Percentiles rank a stretch among this genome's conserved stretches.
phyloP scores from a whole-genome alignment of 2,797 vertebrate genomes.

The Tokudaia muenninki region DNA sequence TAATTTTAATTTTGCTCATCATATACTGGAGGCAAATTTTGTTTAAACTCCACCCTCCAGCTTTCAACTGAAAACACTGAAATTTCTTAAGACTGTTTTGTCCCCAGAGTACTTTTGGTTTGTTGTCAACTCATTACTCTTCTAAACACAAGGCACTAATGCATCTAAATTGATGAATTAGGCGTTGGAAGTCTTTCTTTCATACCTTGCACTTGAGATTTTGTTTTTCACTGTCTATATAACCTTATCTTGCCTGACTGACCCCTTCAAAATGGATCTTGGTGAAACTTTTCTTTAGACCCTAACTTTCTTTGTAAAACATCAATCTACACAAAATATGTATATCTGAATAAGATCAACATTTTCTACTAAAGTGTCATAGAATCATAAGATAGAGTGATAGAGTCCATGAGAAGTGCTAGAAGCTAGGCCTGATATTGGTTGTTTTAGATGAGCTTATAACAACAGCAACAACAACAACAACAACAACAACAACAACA shows the following conservation, averaged over 20 bases:
- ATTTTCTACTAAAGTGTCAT: constrained; percentile 5
- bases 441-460: constrained; percentile 11
- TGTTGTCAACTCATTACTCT: background rate
- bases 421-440: background rate
- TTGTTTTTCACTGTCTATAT: background rate
- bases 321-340: background rate
- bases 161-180: constrained; percentile 42
- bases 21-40: constrained; percentile 41
- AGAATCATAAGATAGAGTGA: background rate
- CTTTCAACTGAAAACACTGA: background rate
- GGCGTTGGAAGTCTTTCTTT: constrained; percentile 9
- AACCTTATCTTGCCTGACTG: constrained; percentile 26
- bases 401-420: background rate
- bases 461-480: background rate
- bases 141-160: background rate
- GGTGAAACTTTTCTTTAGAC: constrained; percentile 25
- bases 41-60: background rate
- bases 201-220: background rate
- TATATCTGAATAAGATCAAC: background rate
- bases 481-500: rapidly evolving
- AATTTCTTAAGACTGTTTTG: background rate
- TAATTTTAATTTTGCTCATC: constrained; percentile 12
- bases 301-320: background rate
- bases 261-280: background rate
- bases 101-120: background rate